A percentile compares a stretch with the other conserved stretches of the same genome.
phyloP scores from a whole-genome alignment of 2,113 vertebrate species.

The Dissostichus mawsoni region DNA sequence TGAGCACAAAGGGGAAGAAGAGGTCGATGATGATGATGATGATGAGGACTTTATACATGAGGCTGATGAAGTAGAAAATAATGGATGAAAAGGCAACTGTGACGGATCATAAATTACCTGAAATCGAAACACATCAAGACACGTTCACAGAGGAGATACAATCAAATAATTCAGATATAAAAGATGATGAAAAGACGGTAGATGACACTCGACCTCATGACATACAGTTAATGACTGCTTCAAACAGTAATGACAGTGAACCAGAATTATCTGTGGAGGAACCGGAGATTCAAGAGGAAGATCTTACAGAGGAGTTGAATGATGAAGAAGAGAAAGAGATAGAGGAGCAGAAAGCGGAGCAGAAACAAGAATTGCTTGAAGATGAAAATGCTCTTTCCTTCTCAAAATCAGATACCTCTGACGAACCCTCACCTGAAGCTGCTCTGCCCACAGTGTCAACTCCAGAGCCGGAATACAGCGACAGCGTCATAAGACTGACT shows the following conservation, averaged over 20 bases:
- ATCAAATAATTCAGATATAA: background rate
- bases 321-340: constrained; percentile 5
- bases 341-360: constrained; percentile 30
- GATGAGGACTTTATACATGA: background rate
- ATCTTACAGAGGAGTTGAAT: background rate
- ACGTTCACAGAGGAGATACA: background rate
- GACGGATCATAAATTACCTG: background rate
- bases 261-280: constrained; percentile 22
- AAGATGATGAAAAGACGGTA: constrained; percentile 48
- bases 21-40: background rate
- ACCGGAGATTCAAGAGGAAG: constrained; percentile 23
- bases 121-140: background rate
- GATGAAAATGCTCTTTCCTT: constrained; percentile 91
- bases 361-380: constrained; percentile 85
- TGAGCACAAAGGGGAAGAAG: constrained; percentile 9
- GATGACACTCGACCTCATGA: constrained; percentile 8
- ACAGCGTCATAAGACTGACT: constrained; percentile 76
- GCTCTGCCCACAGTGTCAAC: background rate
- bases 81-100: constrained; percentile 24
- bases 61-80: background rate
- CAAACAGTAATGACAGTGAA: constrained; percentile 31
- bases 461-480: constrained; percentile 76
- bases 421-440: constrained; percentile 15
- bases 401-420: constrained; percentile 16
- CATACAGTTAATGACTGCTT: background rate